Evolutionary conservation across 1,140 invertebrate species (phyloP), one percentile per base, ranked within the genome.

Genomic region (Mya arenaria): DNA sequence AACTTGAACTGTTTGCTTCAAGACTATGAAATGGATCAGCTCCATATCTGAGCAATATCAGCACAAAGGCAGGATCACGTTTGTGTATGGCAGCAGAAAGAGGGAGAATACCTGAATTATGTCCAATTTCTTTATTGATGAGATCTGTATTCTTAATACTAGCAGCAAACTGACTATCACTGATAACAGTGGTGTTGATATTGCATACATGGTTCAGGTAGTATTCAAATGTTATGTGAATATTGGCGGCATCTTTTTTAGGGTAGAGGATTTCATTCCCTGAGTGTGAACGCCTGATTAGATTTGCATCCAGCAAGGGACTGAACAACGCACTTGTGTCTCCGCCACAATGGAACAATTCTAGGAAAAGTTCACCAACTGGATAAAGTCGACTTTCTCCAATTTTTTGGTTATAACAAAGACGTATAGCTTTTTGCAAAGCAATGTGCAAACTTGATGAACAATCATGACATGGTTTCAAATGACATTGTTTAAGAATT

Each of bases 301-400:
- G 3, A 30, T 66, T 52, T 39, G 15, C 44, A 1, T 28, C 15
- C n/a, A 73, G n/a, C n/a, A 82, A 36, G 55, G 69, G 58, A 36
- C 69, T 74, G 66, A 82, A 82, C 30, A 82, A 39, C 55, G 79
- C 13, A 28, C 15, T 55, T 17, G 41, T 63, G 63, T 73, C 73
- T 62, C 69, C 68, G 6, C 30, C n/a, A 71, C 79, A 82, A 28
- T 41, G 56, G 25, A 73, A 73, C 19, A 82, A 39, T 74, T 82
- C 79, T 73, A 65, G 32, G 52, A 82, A 82, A 60, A 82, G 69
- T 52, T 73, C 68, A 2, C 69, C 69, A n/a, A 82, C 79, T 23
- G 79, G 79, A 56, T 63, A 66, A 0, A 82, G 62, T 66, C 55
- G 60, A 62, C 79, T 82, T 25, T 82, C 69, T 30, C 41, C 41